Evolutionary conservation across 2,888 invertebrate species (phyloP).

Genomic region (Linyphia triangularis): DNA sequence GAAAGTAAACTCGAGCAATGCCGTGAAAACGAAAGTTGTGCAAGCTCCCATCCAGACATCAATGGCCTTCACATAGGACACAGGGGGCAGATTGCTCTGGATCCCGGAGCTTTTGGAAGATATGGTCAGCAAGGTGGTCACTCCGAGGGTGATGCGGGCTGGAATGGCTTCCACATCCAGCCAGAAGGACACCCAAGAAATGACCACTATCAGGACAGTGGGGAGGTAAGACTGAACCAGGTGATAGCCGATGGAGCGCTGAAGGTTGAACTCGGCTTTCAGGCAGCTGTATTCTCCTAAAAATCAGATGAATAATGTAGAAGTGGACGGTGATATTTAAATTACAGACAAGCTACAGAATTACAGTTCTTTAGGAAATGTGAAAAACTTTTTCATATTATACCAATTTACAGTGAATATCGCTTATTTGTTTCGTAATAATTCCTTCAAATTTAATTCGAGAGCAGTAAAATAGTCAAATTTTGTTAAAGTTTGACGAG

Average conservation of each 20-base stretch:
- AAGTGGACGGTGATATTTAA: too few relatives aligned
- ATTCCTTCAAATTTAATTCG: too few relatives aligned
- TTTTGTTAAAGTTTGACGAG: too few relatives aligned
- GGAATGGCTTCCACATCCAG: conserved; percentile 79
- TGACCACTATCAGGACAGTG: conserved; percentile 79
- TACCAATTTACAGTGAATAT: too few relatives aligned
- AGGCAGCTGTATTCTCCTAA: conserved; percentile 78
- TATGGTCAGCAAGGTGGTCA: conserved; percentile 79
- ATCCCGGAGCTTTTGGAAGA: conserved; percentile 78
- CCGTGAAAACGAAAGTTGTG: conserved; percentile 81
- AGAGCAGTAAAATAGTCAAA: too few relatives aligned
- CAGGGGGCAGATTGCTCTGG: conserved; percentile 77
- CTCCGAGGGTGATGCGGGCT: conserved; percentile 79
- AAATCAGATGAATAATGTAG: too few relatives aligned
- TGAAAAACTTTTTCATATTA: too few relatives aligned
- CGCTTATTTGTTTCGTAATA: too few relatives aligned
- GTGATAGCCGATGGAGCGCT: conserved; percentile 78
- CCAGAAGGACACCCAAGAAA: conserved; percentile 79
- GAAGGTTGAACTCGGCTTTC: conserved; percentile 78
- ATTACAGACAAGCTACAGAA: too few relatives aligned
- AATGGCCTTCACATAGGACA: conserved; percentile 77
- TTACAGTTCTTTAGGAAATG: too few relatives aligned
- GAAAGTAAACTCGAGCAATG: conserved; percentile 81
- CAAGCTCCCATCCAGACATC: conserved; percentile 79
- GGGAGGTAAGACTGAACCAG: conserved; percentile 79